A percentile compares a stretch with the other conserved stretches of the same genome.
Evolutionary conservation across 2,113 vertebrate genomes (phyloP).

Genomic region (Petrocephalus zakoni): DNA sequence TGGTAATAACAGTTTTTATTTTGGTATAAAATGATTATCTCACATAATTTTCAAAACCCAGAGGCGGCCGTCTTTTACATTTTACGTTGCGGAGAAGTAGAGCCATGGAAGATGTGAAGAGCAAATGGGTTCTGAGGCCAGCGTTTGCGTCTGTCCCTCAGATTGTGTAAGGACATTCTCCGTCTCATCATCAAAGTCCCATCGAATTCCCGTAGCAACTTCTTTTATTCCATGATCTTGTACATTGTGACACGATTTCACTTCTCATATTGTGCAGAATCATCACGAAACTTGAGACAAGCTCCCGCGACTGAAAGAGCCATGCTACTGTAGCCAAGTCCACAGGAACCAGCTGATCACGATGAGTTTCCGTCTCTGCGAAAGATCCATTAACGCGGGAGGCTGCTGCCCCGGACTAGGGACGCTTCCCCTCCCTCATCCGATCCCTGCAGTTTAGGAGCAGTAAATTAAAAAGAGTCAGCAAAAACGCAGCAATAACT

Average conservation of each 20-base stretch:
- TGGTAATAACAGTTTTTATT: background rate
- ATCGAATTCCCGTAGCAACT: background rate
- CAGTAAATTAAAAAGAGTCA: constrained; percentile 22
- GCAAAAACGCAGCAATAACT: constrained; percentile 10
- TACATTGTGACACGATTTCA: background rate
- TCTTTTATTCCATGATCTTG: background rate
- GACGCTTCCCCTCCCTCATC: background rate
- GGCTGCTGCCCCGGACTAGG: background rate
- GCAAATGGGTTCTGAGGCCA: background rate
- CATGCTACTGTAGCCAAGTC: constrained; percentile 16
- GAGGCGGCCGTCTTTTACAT: background rate
- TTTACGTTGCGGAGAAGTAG: background rate
- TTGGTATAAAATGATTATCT: background rate
- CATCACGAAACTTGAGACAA: constrained; percentile 2
- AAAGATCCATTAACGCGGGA: background rate
- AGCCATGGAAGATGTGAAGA: background rate
- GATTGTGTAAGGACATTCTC: background rate
- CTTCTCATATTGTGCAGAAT: background rate
- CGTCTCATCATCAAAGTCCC: background rate
- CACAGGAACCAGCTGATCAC: constrained; percentile 25
- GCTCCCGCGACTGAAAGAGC: background rate
- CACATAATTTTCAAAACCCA: constrained; percentile 10
- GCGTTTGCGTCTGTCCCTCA: background rate
- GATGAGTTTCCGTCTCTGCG: constrained; percentile 11
- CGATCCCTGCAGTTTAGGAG: constrained; percentile 18